Percentiles rank a stretch among this genome's conserved stretches.
phyloP scores from a whole-genome alignment of 2,888 invertebrate species.

The Synergus itoensis region DNA sequence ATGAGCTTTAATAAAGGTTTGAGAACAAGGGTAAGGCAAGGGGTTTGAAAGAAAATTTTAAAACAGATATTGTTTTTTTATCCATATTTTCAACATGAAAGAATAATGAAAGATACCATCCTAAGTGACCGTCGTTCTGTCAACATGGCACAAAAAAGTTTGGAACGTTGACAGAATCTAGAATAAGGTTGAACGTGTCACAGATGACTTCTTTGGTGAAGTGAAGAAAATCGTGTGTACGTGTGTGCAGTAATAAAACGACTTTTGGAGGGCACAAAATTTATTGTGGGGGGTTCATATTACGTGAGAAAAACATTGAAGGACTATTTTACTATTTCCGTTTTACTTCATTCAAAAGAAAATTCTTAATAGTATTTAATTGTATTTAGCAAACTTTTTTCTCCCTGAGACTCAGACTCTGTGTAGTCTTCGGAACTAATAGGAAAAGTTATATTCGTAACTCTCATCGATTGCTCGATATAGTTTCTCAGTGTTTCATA shows the following conservation, averaged over 20 bases:
- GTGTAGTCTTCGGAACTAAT: neutral
- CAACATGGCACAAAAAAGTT: neutral
- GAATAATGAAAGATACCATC: neutral
- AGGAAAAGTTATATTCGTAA: neutral
- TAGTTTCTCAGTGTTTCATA: neutral
- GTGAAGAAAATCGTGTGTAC: conserved; percentile 3
- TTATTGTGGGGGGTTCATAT: neutral
- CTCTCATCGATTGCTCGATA: conserved; percentile 2
- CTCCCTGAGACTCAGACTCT: neutral
- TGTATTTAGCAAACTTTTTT: neutral
- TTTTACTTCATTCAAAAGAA: neutral
- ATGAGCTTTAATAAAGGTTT: too few relatives aligned
- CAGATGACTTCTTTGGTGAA: neutral
- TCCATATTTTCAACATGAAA: neutral
- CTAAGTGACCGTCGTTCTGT: neutral
- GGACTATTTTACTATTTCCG: neutral
- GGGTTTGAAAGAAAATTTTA: too few relatives aligned
- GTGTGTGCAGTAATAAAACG: neutral
- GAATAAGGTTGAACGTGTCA: neutral
- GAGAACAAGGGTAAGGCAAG: too few relatives aligned
- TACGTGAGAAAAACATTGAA: neutral
- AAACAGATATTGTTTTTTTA: too few relatives aligned
- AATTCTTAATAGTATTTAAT: neutral
- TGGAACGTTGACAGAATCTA: conserved; percentile 3
- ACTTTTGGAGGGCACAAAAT: neutral